Conservation (phyloP, 2,888 invertebrate species). For the Tachina fera region DNA sequence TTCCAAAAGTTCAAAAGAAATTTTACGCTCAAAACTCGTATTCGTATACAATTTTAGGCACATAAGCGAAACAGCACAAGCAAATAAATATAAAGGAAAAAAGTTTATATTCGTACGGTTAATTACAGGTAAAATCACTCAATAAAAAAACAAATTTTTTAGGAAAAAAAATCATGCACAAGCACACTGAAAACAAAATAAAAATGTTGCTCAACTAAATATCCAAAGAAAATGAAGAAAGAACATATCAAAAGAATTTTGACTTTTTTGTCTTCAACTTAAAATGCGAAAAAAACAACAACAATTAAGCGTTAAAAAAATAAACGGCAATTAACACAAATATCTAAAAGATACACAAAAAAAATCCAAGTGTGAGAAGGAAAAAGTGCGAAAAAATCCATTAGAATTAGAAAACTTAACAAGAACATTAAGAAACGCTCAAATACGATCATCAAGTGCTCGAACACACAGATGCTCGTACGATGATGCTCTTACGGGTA, state of each 20-base stretch:
- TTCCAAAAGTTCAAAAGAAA: slow-evolving; percentile 70
- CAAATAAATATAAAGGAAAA: slow-evolving; percentile 34
- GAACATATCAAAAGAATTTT: slow-evolving; percentile 67
- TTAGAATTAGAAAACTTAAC: slow-evolving; percentile 58
- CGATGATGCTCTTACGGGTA: slow-evolving; percentile 34
- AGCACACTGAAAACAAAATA: background rate
- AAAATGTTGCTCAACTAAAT: slow-evolving; percentile 57
- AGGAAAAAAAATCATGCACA: slow-evolving; percentile 4
- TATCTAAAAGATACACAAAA: slow-evolving; percentile 57
- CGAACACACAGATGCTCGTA: slow-evolving; percentile 22
- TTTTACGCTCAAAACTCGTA: slow-evolving; percentile 53
- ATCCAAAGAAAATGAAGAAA: slow-evolving; percentile 40
- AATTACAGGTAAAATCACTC: slow-evolving; percentile 79
- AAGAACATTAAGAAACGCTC: slow-evolving; percentile 57
- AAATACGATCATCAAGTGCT: slow-evolving; percentile 55
- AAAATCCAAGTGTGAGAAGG: slow-evolving; percentile 69
- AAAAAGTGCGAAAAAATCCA: slow-evolving; percentile 72
- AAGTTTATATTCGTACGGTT: slow-evolving; percentile 74
- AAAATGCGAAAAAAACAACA: slow-evolving; percentile 9
- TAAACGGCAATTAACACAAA: slow-evolving; percentile 80
- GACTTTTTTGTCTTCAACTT: slow-evolving; percentile 10
- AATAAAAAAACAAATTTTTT: slow-evolving; percentile 56
- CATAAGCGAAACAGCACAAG: slow-evolving; percentile 24
- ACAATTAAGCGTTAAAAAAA: slow-evolving; percentile 7
- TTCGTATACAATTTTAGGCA: slow-evolving; percentile 54